Conservation (phyloP, 1,140 invertebrate species). For the Leguminivora glycinivorella region DNA sequence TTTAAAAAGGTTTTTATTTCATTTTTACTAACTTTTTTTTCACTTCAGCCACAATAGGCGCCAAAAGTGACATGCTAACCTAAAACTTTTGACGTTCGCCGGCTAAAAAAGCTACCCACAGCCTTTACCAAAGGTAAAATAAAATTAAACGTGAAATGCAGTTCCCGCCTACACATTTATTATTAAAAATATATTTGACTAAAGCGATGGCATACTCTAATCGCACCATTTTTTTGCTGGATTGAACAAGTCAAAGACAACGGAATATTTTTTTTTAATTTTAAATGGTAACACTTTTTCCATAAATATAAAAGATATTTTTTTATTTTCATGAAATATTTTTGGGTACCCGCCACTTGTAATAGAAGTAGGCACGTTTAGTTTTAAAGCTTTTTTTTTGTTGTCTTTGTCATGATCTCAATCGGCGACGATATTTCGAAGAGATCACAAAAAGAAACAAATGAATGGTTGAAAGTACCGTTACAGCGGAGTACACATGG, state of each 20-base stretch:
- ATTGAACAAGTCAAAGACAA: background rate
- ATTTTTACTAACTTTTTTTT: background rate
- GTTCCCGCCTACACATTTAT: background rate
- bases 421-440: background rate
- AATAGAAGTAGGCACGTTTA: background rate
- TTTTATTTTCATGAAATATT: background rate
- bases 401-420: background rate
- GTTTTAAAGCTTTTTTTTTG: background rate
- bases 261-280: background rate
- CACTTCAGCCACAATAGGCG: background rate
- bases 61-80: background rate
- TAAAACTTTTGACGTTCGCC: constrained; percentile 3
- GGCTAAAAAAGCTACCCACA: constrained; percentile 16
- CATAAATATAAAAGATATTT: background rate
- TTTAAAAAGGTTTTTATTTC: too few species aligned
- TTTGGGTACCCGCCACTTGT: background rate
- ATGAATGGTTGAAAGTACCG: too few species aligned
- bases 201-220: constrained; percentile 4
- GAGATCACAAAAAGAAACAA: background rate
- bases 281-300: background rate
- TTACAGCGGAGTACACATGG: background rate
- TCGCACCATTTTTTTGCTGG: background rate
- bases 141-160: constrained; percentile 2
- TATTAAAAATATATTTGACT: background rate
- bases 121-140: background rate